phyloP scores from a whole-genome alignment of 2,797 vertebrate genomes.

The Sebastiscus tertius region DNA sequence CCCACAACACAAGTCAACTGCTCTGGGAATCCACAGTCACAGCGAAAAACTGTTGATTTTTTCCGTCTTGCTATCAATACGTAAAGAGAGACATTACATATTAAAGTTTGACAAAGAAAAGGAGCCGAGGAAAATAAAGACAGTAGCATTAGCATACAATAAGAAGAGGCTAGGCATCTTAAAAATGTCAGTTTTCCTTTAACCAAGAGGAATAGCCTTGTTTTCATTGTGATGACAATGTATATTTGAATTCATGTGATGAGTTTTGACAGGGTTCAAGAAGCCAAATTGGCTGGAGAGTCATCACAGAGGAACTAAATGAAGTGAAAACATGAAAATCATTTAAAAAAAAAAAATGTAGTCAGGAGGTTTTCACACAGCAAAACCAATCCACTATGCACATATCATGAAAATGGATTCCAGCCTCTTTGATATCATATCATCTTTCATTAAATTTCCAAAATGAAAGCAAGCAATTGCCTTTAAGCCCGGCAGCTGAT shows the following conservation, averaged over 20 bases:
- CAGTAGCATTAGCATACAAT: background rate
- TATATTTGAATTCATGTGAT: background rate
- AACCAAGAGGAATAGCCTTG: background rate
- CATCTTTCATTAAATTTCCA: constrained; percentile 26
- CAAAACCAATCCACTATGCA: background rate
- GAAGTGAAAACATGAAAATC: constrained; percentile 16
- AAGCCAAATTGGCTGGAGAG: background rate
- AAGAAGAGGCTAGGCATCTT: background rate
- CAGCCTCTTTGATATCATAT: constrained; percentile 12
- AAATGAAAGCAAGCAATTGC: constrained; percentile 17
- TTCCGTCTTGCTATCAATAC: background rate
- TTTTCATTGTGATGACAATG: background rate
- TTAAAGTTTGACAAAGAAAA: background rate
- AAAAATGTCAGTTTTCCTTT: background rate
- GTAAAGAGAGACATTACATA: background rate
- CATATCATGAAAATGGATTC: background rate
- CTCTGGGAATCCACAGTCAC: background rate
- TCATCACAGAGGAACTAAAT: background rate
- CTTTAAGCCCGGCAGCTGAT: constrained; percentile 15
- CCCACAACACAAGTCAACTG: background rate
- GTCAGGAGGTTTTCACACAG: background rate
- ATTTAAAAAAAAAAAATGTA: background rate
- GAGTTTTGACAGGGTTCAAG: constrained; percentile 1
- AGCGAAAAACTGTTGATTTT: background rate
- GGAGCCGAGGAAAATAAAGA: background rate